Conservation (phyloP, 2,113 vertebrate genomes). For the Oncorhynchus tshawytscha region DNA sequence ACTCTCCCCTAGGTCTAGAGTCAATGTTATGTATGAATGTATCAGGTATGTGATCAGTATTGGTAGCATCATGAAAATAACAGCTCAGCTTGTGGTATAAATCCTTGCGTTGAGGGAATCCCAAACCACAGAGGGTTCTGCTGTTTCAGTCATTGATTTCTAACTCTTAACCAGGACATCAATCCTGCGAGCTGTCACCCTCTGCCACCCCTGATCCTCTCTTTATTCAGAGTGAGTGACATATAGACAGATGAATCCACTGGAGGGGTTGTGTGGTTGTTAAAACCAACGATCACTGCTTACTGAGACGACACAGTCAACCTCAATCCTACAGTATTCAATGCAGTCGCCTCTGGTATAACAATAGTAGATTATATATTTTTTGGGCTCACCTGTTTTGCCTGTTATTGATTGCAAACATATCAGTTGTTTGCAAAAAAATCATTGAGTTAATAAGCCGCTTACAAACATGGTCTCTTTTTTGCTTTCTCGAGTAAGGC, state of each 20-base stretch:
- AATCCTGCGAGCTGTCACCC: background rate
- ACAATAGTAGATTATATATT: too few species aligned
- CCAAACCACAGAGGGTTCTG: background rate
- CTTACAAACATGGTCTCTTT: too few species aligned
- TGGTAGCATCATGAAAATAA: background rate
- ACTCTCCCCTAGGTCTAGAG: background rate
- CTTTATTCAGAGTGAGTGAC: slow-evolving; percentile 16
- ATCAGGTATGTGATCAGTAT: background rate
- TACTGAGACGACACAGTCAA: background rate
- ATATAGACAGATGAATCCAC: slow-evolving; percentile 23
- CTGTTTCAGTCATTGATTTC: slow-evolving; percentile 19
- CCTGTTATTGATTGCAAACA: too few species aligned
- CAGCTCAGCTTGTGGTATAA: background rate
- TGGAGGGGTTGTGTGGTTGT: background rate
- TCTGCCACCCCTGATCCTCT: background rate
- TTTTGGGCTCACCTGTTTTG: too few species aligned
- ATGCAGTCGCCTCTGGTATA: too few species aligned
- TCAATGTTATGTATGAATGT: background rate
- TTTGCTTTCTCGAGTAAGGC: too few species aligned
- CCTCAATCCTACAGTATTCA: background rate
- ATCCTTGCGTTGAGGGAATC: background rate
- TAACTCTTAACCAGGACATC: background rate
- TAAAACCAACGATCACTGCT: background rate
- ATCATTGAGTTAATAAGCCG: too few species aligned
- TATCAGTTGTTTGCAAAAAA: too few species aligned